Conservation (phyloP, 64 coral and sea anemone genomes). For the Hydrozoanthus tunicans region DNA sequence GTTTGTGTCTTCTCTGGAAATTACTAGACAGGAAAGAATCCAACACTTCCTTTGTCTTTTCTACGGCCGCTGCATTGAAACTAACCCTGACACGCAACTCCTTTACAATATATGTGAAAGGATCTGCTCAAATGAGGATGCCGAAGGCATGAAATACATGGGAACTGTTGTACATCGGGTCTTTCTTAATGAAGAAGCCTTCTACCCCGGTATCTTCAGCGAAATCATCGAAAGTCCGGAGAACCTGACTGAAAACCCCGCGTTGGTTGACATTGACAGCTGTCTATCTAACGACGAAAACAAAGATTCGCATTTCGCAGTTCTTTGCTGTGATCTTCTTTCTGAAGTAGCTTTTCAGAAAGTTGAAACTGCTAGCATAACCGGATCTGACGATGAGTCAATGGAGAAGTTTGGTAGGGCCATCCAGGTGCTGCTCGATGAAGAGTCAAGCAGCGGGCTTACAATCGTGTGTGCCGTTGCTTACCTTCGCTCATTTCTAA, state of each 20-base stretch:
- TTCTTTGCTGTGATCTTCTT: slow-evolving; percentile 89
- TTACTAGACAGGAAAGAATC: slow-evolving; percentile 20
- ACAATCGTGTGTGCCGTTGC: slow-evolving; percentile 27
- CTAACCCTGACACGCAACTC: slow-evolving; percentile 76
- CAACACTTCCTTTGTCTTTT: slow-evolving; percentile 70
- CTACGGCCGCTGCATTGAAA: slow-evolving; percentile 79
- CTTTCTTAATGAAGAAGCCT: slow-evolving; percentile 60
- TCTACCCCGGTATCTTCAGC: slow-evolving; percentile 58
- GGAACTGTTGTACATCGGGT: slow-evolving; percentile 73
- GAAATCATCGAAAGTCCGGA: slow-evolving; percentile 36
- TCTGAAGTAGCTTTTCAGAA: slow-evolving; percentile 70
- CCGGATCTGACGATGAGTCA: slow-evolving; percentile 56
- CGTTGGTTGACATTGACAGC: slow-evolving; percentile 53
- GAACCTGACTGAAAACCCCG: slow-evolving; percentile 49
- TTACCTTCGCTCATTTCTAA: slow-evolving; percentile 32
- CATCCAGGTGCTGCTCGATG: slow-evolving; percentile 26
- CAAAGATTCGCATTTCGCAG: slow-evolving; percentile 63
- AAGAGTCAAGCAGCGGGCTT: background rate
- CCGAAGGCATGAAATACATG: slow-evolving; percentile 44
- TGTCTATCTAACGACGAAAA: slow-evolving; percentile 44
- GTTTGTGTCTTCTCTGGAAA: slow-evolving; percentile 44
- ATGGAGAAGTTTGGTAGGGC: slow-evolving; percentile 47
- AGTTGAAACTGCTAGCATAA: slow-evolving; percentile 31
- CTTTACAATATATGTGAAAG: slow-evolving; percentile 63
- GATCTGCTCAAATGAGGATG: slow-evolving; percentile 61